Conservation (phyloP, 2,888 invertebrate species). For the Orthosia cruda region DNA sequence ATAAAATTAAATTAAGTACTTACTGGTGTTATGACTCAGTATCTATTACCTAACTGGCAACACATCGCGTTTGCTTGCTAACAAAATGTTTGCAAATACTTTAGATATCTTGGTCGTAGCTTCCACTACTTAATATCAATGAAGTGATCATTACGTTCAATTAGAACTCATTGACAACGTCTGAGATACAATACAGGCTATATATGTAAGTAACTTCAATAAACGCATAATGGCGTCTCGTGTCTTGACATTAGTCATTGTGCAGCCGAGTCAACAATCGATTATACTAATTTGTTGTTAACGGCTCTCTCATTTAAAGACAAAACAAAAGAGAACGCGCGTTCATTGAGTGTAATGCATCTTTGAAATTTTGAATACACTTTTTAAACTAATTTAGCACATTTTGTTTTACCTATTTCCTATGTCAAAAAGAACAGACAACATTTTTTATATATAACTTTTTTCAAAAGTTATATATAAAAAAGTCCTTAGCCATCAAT, state of each 20-base stretch:
- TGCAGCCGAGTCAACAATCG: conserved; percentile 30
- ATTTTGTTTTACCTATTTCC: not conserved
- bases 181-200: conserved; percentile 23
- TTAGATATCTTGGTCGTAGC: not conserved
- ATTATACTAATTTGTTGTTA: conserved; percentile 26
- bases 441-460: not conserved
- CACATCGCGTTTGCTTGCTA: not conserved
- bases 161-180: conserved; percentile 42
- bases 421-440: not conserved
- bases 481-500: not conserved
- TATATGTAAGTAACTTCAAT: conserved; percentile 30
- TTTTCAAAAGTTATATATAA: not conserved
- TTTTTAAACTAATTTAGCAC: not conserved
- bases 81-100: conserved; percentile 24
- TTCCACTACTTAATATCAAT: conserved; percentile 20
- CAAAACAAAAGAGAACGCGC: conserved; percentile 17
- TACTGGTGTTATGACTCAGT: conserved; percentile 9
- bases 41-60: not conserved
- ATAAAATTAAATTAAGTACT: conserved; percentile 15
- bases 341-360: conserved; percentile 12
- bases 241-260: conserved; percentile 37
- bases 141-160: conserved; percentile 37
- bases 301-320: conserved; percentile 22
- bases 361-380: not conserved
- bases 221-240: conserved; percentile 24